Evolutionary conservation across 2,888 invertebrate species (phyloP), one percentile per base, ranked within the genome.

Genomic region (Proisotoma minuta): DNA sequence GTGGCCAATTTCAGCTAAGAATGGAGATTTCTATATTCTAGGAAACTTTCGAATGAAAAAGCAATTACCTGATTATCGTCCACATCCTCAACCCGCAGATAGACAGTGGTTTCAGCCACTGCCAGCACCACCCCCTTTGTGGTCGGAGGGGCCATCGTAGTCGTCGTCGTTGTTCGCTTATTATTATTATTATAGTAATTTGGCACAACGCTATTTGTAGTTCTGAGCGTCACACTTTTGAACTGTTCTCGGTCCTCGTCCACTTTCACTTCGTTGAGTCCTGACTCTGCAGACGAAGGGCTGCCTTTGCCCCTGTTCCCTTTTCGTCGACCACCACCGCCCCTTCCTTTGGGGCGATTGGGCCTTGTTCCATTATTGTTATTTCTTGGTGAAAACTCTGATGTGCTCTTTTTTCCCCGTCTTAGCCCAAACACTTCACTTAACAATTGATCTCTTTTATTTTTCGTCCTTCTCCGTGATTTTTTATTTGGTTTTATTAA

Each of bases 11-110:
- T n/a, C n/a, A n/a, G n/a, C n/a, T n/a, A n/a, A n/a, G n/a, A n/a
- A n/a, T n/a, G n/a, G n/a, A n/a, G n/a, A n/a, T n/a, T n/a, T n/a
- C n/a, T n/a, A n/a, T n/a, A n/a, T n/a, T n/a, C n/a, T n/a, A n/a
- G n/a, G n/a, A n/a, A n/a, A n/a, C n/a, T n/a, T n/a, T n/a, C n/a
- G n/a, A n/a, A n/a, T n/a, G n/a, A n/a, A n/a, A n/a, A n/a, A n/a
- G n/a, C n/a, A n/a, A n/a, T 15, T 34, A 54, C 54, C 54, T 54
- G 66, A 68, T 73, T 73, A 67, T 73, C 73, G 49, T 72, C 69
- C 50, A 67, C 59, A 60, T 72, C 72, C 47, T 70, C 63, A 52
- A 72, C 66, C 23, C 70, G 57, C 29, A 72, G 62, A 47, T 63
- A 70, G 40, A 72, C 70, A 51, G 67, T 60, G n/a, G 69, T 68